Evolutionary conservation across 2,797 vertebrate species (phyloP), one percentile per base, ranked within the genome.

Genomic region (Cheirogaleus major): DNA sequence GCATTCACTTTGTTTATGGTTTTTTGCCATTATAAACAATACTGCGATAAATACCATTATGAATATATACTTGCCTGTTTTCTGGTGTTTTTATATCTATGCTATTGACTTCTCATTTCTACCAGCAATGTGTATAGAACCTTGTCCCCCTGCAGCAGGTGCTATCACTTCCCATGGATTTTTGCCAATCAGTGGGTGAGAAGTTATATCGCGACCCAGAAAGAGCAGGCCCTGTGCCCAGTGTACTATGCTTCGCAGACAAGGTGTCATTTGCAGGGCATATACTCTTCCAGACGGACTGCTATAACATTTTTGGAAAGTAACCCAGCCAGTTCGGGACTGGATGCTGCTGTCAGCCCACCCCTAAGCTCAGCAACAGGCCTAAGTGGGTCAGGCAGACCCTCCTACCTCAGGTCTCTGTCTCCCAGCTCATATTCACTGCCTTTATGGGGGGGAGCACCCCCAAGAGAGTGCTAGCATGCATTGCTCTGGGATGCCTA

Each of bases 21-120:
- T 17, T 79, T 82, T 69, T 83, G 43, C 35, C 25, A 80, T 96
- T 93, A 95, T 61, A 88, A 95, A 75, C 32, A 93, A 84, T 22
- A 86, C 61, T 72, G 3, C 17, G 57, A 48, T 90, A 90, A 83
- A 83, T 79, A 90, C 5, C 55, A 30, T 30, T 80, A 20, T 80
- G n/a, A 55, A 38, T 22, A 67, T 15, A 78, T 38, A 82, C 38
- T 41, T 59, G 6, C 18, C 93, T 93, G 87, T 52, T 89, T 82
- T 65, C 17, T 86, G 55, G 20, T 73, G n/a, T 89, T 90, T 90
- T 76, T 75, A 55, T 72, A 78, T 88, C 63, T 92, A n/a, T 59
- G 38, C 75, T 59, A 59, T 1, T 72, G 61, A 86, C 89, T 84
- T 95, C 76, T 87, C 38, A 78, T 45, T 90, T 89, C 48, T 10